Evolutionary conservation across 2,888 invertebrate species (phyloP), one percentile per base, ranked within the genome.

Genomic region (Saturnia japonica): DNA sequence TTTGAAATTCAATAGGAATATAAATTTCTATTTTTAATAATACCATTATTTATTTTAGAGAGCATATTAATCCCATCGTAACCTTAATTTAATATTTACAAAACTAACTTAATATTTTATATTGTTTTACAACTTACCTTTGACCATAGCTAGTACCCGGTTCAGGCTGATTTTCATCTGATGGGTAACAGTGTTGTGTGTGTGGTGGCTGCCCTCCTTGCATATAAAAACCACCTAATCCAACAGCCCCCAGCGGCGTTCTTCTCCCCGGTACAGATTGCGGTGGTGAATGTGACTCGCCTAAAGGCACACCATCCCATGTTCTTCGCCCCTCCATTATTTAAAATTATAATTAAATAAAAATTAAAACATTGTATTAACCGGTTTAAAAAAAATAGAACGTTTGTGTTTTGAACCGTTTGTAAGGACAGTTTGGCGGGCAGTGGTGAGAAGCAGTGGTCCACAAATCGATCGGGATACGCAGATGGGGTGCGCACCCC

Each of bases 181-280:
- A 96, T 86, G 91, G 93, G 73, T 91, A 93, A 85, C 90, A 95
- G 89, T 83, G 96, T 85, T 95, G 95, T 54, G 94, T 94, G 74
- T 92, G 89, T 80, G 91, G 91, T 76, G 94, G 91, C 85, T 95
- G 94, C 69, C 95, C 95, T 73, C 94, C 94, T 85, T 97, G 97
- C 88, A 97, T 97, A 90, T 97, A 97, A 90, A 97, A 97, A n/a
- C 97, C 97, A 40, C 97, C 97, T 43, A 98, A 94, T 22, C 97
- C 97, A 40, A 98, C 97, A 9, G 97, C 96, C 16, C 97, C 97
- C 70, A 98, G 90, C 42, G 97, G 97, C 51, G 97, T 98, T 80
- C 97, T 92, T 77, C 97, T 90, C 1, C 95, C 95, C 51, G 95
- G 95, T 74, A 95, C 95, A 80, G 95, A 95, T 81, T 95, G 95